Evolutionary conservation across 2,888 invertebrate species (phyloP).

Genomic region (Bruchidius siliquastri): DNA sequence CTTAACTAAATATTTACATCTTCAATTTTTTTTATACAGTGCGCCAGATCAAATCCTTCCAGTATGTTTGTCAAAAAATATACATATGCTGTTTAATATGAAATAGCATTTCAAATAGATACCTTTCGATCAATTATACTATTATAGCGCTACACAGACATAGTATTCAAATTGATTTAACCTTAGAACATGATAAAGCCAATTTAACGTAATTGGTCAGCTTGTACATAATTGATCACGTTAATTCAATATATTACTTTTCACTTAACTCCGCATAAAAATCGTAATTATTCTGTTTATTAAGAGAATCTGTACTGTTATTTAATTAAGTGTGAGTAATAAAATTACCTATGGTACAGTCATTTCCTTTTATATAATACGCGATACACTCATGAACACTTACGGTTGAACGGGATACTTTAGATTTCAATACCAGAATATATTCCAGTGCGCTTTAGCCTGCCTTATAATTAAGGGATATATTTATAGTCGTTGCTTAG

Average conservation of each 20-base stretch:
- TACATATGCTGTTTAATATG: too few species aligned
- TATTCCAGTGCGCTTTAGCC: too few species aligned
- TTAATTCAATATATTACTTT: constrained; percentile 16
- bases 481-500: too few species aligned
- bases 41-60: too few species aligned
- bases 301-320: constrained; percentile 27
- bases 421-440: too few species aligned
- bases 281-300: constrained; percentile 15
- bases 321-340: constrained; percentile 33
- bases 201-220: not conserved
- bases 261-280: constrained; percentile 12
- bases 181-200: not conserved
- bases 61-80: too few species aligned
- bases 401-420: not conserved
- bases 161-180: not conserved
- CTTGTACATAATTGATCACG: constrained; percentile 7
- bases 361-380: not conserved
- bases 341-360: constrained; percentile 19
- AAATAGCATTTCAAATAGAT: too few species aligned
- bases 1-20: not conserved
- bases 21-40: too few species aligned
- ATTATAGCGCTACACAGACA: not conserved
- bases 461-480: too few species aligned
- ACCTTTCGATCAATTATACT: too few species aligned
- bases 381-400: not conserved